Evolutionary conservation across 2,113 vertebrate genomes (phyloP).

Genomic region (Spizaetus ornatus): DNA sequence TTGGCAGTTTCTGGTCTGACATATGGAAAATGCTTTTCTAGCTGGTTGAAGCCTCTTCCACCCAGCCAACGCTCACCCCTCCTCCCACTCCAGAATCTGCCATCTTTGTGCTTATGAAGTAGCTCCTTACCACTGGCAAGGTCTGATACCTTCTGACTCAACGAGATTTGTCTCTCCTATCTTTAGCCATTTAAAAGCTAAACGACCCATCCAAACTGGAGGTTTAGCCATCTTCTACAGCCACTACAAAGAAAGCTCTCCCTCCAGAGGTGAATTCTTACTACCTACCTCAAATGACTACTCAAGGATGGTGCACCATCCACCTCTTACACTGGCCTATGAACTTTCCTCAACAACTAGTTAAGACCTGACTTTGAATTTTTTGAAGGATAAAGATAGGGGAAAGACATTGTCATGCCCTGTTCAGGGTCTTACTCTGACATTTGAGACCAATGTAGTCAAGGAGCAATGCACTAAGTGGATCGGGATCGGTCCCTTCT

Average conservation of each 20-base stretch:
- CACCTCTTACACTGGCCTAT: not conserved
- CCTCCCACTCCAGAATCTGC: not conserved
- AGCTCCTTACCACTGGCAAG: not conserved
- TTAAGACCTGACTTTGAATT: not conserved
- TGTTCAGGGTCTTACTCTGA: not conserved
- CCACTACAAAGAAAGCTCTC: not conserved
- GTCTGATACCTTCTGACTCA: not conserved
- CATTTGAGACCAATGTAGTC: not conserved
- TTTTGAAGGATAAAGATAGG: not conserved
- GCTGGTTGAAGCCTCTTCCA: not conserved
- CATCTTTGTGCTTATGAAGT: not conserved
- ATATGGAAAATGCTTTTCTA: slow-evolving; percentile 50
- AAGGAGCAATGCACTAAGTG: not conserved
- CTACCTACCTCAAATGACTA: not conserved
- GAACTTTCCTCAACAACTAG: not conserved
- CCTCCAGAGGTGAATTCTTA: not conserved
- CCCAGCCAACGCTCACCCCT: not conserved
- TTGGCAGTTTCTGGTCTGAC: slow-evolving; percentile 39
- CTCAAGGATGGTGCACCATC: not conserved
- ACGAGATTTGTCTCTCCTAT: not conserved
- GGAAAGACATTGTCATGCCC: not conserved
- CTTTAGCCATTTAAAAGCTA: not conserved
- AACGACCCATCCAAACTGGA: not conserved
- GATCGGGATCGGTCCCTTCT: not conserved
- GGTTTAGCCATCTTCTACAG: not conserved